A percentile compares a stretch with the other conserved stretches of the same genome.
Conservation (phyloP, 2,113 vertebrate species). For the Climacteris rufus region DNA sequence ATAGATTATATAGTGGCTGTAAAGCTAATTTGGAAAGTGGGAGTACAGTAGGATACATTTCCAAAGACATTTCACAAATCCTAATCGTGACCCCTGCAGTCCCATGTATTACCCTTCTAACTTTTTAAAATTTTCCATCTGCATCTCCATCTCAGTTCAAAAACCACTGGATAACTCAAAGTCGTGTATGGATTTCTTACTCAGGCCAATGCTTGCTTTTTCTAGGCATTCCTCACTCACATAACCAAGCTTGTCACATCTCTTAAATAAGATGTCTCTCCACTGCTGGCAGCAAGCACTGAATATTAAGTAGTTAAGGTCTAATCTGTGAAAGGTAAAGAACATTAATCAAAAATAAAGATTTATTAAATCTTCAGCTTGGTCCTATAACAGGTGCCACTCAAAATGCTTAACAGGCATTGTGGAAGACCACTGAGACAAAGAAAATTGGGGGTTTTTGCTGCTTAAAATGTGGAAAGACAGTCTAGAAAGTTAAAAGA, state of each 20-base stretch:
- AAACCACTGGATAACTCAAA: not conserved
- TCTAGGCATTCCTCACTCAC: not conserved
- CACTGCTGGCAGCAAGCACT: not conserved
- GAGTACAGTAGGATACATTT: not conserved
- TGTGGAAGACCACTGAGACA: not conserved
- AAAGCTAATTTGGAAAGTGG: not conserved
- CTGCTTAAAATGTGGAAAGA: not conserved
- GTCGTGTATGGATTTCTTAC: not conserved
- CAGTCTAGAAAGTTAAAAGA: not conserved
- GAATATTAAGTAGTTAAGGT: not conserved
- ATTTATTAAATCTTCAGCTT: not conserved
- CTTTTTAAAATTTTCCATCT: not conserved
- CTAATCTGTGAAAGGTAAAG: not conserved
- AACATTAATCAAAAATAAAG: not conserved
- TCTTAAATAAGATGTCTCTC: not conserved
- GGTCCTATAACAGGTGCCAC: not conserved
- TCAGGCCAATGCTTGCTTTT: not conserved
- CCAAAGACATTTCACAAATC: not conserved
- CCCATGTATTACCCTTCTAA: not conserved
- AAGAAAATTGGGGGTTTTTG: not conserved
- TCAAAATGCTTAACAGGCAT: not conserved
- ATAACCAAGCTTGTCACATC: not conserved
- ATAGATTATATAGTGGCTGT: not conserved
- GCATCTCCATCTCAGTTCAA: not conserved
- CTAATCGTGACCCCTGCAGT: not conserved